Evolutionary conservation across 2,797 vertebrate species (phyloP), one percentile per base, ranked within the genome.

Genomic region (Sciaenops ocellatus): DNA sequence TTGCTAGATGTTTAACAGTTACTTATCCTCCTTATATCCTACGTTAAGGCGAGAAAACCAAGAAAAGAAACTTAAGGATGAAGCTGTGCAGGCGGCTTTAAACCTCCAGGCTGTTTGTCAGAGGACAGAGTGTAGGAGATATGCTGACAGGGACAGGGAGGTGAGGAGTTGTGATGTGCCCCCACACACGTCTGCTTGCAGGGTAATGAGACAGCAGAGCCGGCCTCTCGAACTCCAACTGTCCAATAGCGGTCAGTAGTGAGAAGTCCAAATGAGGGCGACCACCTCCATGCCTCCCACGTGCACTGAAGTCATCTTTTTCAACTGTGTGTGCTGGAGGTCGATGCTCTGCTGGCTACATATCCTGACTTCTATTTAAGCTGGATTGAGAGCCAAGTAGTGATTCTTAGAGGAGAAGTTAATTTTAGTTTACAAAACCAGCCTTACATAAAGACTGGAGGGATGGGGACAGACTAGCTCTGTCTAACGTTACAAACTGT

Each of bases 181-280:
- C 77, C 76, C 72, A 76, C 74, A 71, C 79, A 76, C 55, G 67
- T 84, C 79, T 80, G 30, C 56, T 86, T 79, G 72, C 85, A 69
- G 66, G 46, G 80, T 93, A 93, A 95, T 92, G 90, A 92, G 89
- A 87, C 90, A 90, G 85, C 80, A 82, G 62, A 52, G 61, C 30
- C 67, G 67, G 81, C 80, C 87, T 86, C 76, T 85, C 41, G 5
- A 85, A 87, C 76, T 81, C 85, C 76, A 84, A 80, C 72, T 90
- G 87, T 84, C 85, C 85, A 75, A 84, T 79, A 73, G 72, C 18
- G 79, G 85, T 89, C 80, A 74, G 56, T n/a, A 44, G 69, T 74
- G 79, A 85, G 66, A 56, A 73, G 65, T 84, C 81, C 79, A 90
- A 85, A 89, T 88, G 78, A 90, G 76, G 77, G 66, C 24, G 57